Evolutionary conservation across 2,797 vertebrate species (phyloP).

Genomic region (Austrolebias charrua): DNA sequence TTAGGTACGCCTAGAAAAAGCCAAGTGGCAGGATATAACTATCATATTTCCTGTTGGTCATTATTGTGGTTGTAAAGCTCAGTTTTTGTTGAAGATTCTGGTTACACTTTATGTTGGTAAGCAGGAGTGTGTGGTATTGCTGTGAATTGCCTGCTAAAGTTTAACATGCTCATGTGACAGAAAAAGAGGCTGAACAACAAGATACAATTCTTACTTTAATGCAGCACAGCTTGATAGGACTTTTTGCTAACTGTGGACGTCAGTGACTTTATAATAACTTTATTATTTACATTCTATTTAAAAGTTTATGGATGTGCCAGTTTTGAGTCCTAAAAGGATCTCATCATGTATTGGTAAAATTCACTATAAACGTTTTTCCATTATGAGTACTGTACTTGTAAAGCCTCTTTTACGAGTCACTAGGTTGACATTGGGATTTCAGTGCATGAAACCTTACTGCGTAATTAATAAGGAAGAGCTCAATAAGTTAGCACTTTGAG

Average conservation of each 20-base stretch:
- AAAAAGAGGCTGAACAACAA: neutral
- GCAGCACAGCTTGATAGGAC: neutral
- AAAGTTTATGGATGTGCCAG: too few species aligned
- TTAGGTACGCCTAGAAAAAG: neutral
- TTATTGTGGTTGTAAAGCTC: too few species aligned
- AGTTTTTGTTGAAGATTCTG: too few species aligned
- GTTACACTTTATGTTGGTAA: too few species aligned
- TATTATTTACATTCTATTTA: neutral
- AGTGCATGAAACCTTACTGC: neutral
- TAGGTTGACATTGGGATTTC: neutral
- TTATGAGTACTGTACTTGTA: neutral
- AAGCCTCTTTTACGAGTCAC: neutral
- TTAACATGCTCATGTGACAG: too few species aligned
- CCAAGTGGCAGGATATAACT: too few species aligned
- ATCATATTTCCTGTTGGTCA: too few species aligned
- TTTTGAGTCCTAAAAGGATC: too few species aligned
- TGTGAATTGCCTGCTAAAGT: too few species aligned
- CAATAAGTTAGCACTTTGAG: too few species aligned
- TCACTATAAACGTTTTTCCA: neutral
- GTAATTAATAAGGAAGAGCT: slow-evolving; percentile 12
- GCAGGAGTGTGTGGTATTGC: too few species aligned
- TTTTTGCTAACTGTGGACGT: neutral
- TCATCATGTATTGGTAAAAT: too few species aligned
- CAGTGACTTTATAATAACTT: neutral
- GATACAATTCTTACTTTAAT: neutral